Conservation (phyloP, 2,888 invertebrate genomes). For the Vannuccia rotundouncinata region DNA sequence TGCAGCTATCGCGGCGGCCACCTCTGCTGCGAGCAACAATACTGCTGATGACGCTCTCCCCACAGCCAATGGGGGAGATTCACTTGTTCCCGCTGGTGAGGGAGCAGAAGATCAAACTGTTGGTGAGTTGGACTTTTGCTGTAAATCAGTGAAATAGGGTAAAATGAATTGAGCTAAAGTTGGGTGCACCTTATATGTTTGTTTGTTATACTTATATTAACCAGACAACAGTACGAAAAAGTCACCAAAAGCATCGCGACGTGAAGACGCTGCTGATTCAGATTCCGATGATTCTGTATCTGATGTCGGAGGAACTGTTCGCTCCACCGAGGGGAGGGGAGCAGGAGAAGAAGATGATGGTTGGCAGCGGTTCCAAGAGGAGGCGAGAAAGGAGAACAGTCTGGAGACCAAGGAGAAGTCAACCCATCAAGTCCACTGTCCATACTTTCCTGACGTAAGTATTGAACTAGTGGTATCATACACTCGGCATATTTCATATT, state of each 20-base stretch:
- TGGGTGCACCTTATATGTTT: neutral
- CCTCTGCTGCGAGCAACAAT: too few relatives aligned
- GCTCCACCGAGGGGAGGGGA: slow-evolving; percentile 40
- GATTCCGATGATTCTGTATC: slow-evolving; percentile 42
- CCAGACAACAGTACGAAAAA: neutral
- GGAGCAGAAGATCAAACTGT: too few relatives aligned
- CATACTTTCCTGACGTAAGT: slow-evolving; percentile 77
- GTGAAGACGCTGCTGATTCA: slow-evolving; percentile 44
- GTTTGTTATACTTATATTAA: neutral
- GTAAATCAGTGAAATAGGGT: neutral
- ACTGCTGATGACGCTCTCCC: too few relatives aligned
- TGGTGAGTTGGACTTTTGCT: neutral
- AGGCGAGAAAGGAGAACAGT: slow-evolving; percentile 68
- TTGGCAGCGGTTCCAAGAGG: slow-evolving; percentile 86
- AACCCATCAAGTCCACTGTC: slow-evolving; percentile 94
- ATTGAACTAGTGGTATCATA: too few relatives aligned
- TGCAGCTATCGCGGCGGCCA: too few relatives aligned
- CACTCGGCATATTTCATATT: too few relatives aligned
- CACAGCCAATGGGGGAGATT: too few relatives aligned
- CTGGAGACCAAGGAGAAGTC: slow-evolving; percentile 85
- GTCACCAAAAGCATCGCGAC: neutral
- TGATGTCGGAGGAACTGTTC: slow-evolving; percentile 41
- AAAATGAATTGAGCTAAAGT: neutral
- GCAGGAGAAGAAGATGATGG: slow-evolving; percentile 61
- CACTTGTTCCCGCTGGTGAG: too few relatives aligned